Base-by-base conservation (phyloP, 2,888 invertebrate genomes). In the Ectemnius cavifrons region DNA sequence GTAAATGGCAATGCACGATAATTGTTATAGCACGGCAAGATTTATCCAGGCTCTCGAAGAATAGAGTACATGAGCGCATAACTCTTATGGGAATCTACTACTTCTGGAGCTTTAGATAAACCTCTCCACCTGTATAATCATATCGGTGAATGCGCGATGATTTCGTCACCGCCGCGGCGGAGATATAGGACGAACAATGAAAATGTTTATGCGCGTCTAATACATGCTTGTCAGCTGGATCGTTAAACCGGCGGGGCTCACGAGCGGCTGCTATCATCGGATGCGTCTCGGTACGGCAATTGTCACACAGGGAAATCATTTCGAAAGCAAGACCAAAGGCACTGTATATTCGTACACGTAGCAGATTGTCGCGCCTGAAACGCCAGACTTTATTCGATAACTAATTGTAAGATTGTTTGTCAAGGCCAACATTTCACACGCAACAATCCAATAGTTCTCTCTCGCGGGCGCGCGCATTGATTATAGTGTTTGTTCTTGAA, bases 241-340 rank as follows among this genome's bases (percentile, higher is more conserved):
- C 68, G 37, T 46, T 37, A 27, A 52, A 58, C 11, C 8, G 37
- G 37, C 20, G 58, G 28, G 27, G 62, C 58, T 63, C 65, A 28
- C 37, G 71, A 77, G 59, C 77, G 46, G 58, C 73, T 73, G 69
- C 73, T 71, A 77, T 77, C 77, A 78, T 78, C 77, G 77, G 77
- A 70, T 63, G 77, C 73, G 64, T 67, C 67, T 65, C 46, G 58
- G 56, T 16, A 52, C 63, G 67, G 61, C 72, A 59, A 27, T 63
- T 37, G 37, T 37, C 37, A 37, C 37, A 66, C 69, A n/a, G 49
- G 75, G 61, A 78, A 76, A 75, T 75, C 58, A 67, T 81, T 70
- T 71, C 59, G 28, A 84, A 85, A 83, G 79, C 71, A 84, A 37
- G 37, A 84, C 79, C 77, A 81, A 86, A 84, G 82, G 82, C 83